Evolutionary conservation across 2,113 vertebrate genomes (phyloP).

Genomic region (Tauraco erythrolophus): DNA sequence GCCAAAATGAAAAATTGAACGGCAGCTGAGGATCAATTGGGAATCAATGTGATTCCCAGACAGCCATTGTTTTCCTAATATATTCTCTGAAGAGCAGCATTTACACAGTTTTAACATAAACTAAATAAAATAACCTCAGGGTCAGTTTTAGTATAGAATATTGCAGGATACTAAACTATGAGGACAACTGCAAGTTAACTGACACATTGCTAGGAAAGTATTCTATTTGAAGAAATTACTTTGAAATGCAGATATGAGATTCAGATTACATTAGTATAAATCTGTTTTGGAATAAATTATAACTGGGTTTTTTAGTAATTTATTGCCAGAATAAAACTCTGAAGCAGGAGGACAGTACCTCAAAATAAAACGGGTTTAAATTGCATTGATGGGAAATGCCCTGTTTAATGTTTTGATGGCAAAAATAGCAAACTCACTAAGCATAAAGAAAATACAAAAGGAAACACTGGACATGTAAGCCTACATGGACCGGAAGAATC

Average conservation of each 20-base stretch:
- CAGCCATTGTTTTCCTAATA: neutral
- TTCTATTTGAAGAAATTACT: neutral
- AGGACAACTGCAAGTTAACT: neutral
- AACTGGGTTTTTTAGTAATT: neutral
- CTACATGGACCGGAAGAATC: neutral
- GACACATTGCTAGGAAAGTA: neutral
- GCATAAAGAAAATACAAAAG: neutral
- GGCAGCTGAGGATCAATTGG: neutral
- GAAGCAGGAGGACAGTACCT: neutral
- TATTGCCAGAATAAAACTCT: neutral
- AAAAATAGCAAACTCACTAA: neutral
- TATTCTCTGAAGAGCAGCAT: neutral
- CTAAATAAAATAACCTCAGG: neutral
- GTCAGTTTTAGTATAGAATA: neutral
- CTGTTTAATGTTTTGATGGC: neutral
- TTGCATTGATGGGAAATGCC: neutral
- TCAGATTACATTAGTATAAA: neutral
- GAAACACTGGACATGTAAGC: neutral
- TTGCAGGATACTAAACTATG: neutral
- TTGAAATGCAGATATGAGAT: neutral
- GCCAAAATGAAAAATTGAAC: neutral
- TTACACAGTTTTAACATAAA: neutral
- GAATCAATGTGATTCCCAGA: neutral
- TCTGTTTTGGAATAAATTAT: neutral
- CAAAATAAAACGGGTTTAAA: neutral